phyloP scores from a whole-genome alignment of 1,140 invertebrate species.

The Tetraneura akinire region DNA sequence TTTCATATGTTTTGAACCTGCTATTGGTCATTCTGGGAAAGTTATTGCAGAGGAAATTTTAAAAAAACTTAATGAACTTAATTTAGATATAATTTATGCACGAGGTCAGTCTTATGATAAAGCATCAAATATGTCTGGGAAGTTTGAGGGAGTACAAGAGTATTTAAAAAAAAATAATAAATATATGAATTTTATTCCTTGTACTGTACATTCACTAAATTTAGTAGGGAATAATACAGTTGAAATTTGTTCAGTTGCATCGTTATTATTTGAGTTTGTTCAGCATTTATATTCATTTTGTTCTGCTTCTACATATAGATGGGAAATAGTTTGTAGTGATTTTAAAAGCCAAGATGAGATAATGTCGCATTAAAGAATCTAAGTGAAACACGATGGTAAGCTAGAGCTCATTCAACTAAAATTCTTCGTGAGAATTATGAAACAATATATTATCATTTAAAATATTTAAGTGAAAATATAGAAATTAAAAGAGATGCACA shows the following conservation, averaged over 20 bases:
- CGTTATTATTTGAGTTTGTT: too few species aligned
- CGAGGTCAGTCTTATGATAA: background rate
- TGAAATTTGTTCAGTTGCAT: slow-evolving; percentile 8
- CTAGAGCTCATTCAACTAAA: slow-evolving; percentile 13
- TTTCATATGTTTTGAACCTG: slow-evolving; percentile 16
- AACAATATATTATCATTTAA: background rate
- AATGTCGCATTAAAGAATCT: slow-evolving; percentile 5
- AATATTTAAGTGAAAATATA: slow-evolving; percentile 30
- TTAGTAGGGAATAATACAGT: background rate
- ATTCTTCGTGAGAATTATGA: slow-evolving; percentile 14
- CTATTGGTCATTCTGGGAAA: background rate
- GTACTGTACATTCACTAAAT: slow-evolving; percentile 9
- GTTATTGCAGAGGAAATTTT: background rate
- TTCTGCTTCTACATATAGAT: background rate
- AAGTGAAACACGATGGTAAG: slow-evolving; percentile 11
- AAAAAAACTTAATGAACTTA: background rate
- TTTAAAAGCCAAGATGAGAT: slow-evolving; percentile 4
- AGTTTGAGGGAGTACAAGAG: slow-evolving; percentile 18
- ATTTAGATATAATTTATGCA: background rate
- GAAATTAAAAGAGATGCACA: slow-evolving; percentile 5
- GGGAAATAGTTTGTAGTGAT: slow-evolving; percentile 10
- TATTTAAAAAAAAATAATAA: background rate
- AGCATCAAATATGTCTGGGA: too few species aligned
- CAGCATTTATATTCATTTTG: too few species aligned
- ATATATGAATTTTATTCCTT: slow-evolving; percentile 2